Percentiles rank a stretch among this genome's conserved stretches.
These are phyloP conservation scores for Quiscalus mexicanus DNA, from an alignment of 2,113 vertebrate species.

Conservation along the genomic window DNA sequence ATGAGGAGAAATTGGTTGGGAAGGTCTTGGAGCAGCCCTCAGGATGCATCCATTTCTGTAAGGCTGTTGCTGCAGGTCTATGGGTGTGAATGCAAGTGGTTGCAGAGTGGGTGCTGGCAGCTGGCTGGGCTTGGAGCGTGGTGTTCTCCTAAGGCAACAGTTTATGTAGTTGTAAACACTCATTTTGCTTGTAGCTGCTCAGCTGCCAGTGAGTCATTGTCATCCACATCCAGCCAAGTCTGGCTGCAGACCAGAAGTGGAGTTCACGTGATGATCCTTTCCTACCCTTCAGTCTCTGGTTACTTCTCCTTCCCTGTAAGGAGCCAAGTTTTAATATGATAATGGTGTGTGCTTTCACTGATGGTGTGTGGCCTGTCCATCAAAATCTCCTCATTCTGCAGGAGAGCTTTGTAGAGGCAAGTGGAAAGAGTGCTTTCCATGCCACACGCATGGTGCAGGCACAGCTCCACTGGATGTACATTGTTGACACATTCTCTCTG, in stretches of 20 bases:
- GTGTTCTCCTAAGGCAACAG: not conserved
- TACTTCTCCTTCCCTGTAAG: not conserved
- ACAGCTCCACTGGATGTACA: not conserved
- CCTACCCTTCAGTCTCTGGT: not conserved
- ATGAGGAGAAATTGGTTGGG: not conserved
- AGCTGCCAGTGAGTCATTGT: slow-evolving; percentile 11
- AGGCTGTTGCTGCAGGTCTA: not conserved
- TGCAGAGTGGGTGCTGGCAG: not conserved
- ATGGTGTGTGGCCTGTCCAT: not conserved
- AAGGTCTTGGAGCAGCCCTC: not conserved
- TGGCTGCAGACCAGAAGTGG: not conserved
- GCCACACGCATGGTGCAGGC: not conserved
- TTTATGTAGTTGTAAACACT: not conserved
- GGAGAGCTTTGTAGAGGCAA: not conserved
- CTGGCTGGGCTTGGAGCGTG: not conserved
- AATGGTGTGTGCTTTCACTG: not conserved
- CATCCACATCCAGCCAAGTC: not conserved
- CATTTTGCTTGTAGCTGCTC: not conserved
- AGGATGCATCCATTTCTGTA: not conserved
- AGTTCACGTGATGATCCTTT: not conserved
- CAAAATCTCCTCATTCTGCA: not conserved
- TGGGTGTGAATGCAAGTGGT: not conserved
- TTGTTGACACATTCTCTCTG: too few species aligned
- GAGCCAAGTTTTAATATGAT: not conserved
- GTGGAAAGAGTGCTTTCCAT: not conserved